Evolutionary conservation across 2,888 invertebrate genomes (phyloP), one percentile per base, ranked within the genome.

Genomic region (Caenorhabditis japonica): DNA sequence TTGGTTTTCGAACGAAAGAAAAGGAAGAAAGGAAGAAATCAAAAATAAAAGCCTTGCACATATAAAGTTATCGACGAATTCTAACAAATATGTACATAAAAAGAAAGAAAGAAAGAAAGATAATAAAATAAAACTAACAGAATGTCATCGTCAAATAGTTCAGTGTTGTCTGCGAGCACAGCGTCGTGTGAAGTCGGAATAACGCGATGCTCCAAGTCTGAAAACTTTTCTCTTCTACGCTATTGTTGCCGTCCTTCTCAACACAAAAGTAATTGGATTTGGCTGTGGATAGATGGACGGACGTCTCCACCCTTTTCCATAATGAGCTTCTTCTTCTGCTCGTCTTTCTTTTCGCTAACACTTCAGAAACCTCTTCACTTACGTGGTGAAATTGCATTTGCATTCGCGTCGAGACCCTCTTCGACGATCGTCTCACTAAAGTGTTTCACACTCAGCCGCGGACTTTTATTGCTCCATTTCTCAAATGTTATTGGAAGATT

Each of bases 61-160:
- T n/a, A n/a, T n/a, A n/a, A n/a, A n/a, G n/a, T n/a, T n/a, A n/a
- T n/a, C n/a, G n/a, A n/a, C n/a, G n/a, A n/a, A n/a, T n/a, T n/a
- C n/a, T n/a, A n/a, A n/a, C n/a, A n/a, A n/a, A n/a, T n/a, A 13
- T 15, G 13, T 39, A 15, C 39, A 39, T 13, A 17, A 10, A 15
- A 15, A 13, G 39, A 39, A 10, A n/a, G 13, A 5, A 4, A 17
- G 13, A 13, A 39, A 13, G 39, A 13, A 15, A 39, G 13, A 39
- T 4, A 13, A 39, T 39, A n/a, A 30, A 25, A 13, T 3, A 7
- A 51, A 52, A 73, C 79, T 66, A 36, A 82, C 83, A 74, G 59
- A 59, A 83, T 83, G 53, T 83, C 83, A 71, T 83, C 83, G 76
- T 83, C 83, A 34, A 82, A 80, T 23, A 83, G 75, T 10, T 79